These are phyloP conservation scores for Eidolon helvum DNA, from an alignment of 2,113 vertebrate genomes.

Conservation along the genomic window DNA sequence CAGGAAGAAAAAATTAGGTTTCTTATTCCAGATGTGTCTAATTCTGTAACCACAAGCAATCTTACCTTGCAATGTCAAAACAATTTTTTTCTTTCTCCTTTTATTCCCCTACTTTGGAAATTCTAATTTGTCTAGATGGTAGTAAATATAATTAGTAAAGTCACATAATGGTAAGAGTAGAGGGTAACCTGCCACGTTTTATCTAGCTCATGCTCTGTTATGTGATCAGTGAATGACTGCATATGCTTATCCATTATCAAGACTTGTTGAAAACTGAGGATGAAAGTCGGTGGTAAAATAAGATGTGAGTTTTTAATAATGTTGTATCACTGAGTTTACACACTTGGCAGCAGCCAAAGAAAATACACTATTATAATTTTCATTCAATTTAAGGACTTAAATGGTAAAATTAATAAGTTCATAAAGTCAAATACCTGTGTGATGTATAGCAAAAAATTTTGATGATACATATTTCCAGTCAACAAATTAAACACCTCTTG, in stretches of 20 bases:
- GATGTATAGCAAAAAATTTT: slow-evolving; percentile 17
- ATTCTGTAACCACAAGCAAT: slow-evolving; percentile 11
- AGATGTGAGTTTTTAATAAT: slow-evolving; percentile 22
- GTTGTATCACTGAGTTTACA: not conserved
- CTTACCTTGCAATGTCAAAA: slow-evolving; percentile 29
- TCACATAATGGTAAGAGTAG: slow-evolving; percentile 31
- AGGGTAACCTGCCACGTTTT: slow-evolving; percentile 42
- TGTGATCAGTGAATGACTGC: not conserved
- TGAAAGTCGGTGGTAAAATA: slow-evolving; percentile 6
- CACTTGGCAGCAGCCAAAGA: not conserved
- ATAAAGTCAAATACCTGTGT: slow-evolving; percentile 16
- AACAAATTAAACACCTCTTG: not conserved
- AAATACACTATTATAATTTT: slow-evolving; percentile 44
- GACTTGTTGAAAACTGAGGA: not conserved
- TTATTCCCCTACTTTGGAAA: not conserved
- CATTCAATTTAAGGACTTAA: too few species aligned
- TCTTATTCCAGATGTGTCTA: not conserved
- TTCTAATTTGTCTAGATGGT: slow-evolving; percentile 60
- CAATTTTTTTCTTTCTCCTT: not conserved
- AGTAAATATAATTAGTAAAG: slow-evolving; percentile 66
- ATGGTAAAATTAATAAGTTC: slow-evolving; percentile 22
- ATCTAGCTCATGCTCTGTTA: slow-evolving; percentile 45
- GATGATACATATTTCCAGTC: not conserved
- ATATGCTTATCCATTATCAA: slow-evolving; percentile 5
- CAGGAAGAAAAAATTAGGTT: not conserved